Base-by-base conservation (phyloP, 2,797 vertebrate genomes). In the Sciaenops ocellatus region DNA sequence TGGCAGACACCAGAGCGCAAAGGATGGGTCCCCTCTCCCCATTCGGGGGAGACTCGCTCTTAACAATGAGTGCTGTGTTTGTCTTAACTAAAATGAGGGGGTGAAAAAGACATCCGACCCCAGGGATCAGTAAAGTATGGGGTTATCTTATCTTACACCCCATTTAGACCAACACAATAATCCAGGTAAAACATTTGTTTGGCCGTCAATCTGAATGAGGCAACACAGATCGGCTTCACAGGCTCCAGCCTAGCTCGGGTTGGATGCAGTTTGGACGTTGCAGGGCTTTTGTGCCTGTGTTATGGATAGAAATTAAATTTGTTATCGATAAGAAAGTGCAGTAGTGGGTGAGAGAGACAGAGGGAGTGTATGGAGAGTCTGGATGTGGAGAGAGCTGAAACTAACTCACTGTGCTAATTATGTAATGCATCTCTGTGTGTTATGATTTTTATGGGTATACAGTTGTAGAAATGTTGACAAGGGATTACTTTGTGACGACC, bases 1-100 rank as follows among this genome's bases (percentile, higher is more conserved):
- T 90, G 79, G 72, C 80, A 91, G 83, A 85, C 88, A 84, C 64
- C 46, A 82, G 74, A 70, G 62, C 20, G 69, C 48, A 42, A 79
- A 48, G 89, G 83, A 85, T 84, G 91, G 66, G 77, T 78, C 77
- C 70, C 79, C 71, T 59, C 86, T 41, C 67, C 34, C 72, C 57
- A 75, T 73, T 72, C 44, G 1, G 70, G 85, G 78, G 78, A 78
- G 79, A 84, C 79, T n/a, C 3, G 11, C 44, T 77, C 47, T 79
- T 73, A 73, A 73, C 62, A 87, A 82, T 71, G 48, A 74, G 17
- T 46, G 54, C 57, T 60, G n/a, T 81, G 70, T 78, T 78, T 78
- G 67, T 82, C 47, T 73, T 38, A 34, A 73, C 74, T 65, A 30
- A 79, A 90, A 82, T 42, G 22, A 72, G 34, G 30, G 22, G 17